A percentile compares a stretch with the other conserved stretches of the same genome.
phyloP scores from a whole-genome alignment of 1,140 invertebrate genomes.

The Cyrtorhinus lividipennis region DNA sequence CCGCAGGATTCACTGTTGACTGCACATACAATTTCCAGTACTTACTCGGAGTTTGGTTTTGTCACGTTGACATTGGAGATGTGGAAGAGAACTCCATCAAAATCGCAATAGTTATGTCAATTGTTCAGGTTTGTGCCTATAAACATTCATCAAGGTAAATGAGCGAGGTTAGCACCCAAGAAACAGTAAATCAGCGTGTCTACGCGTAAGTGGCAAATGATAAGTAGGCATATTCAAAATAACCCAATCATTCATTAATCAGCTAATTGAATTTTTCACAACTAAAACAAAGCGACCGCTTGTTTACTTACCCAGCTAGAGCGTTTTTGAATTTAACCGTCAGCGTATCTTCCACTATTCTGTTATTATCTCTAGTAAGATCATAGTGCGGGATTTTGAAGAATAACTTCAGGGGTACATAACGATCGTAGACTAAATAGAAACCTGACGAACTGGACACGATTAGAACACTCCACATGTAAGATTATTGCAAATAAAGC shows the following conservation, averaged over 20 bases:
- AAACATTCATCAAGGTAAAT: no score
- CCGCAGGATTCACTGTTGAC: no score
- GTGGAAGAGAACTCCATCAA: conserved; percentile 97
- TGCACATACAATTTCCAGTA: no score
- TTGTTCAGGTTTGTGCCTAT: conserved; percentile 84
- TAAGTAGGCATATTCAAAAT: no score
- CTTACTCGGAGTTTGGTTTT: conserved; percentile 93
- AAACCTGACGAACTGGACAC: neutral
- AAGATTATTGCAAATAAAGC: neutral
- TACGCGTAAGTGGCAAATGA: neutral
- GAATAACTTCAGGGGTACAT: neutral
- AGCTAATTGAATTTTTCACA: no score
- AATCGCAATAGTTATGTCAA: conserved; percentile 92
- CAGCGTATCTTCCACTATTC: conserved; percentile 91
- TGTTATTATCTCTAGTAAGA: conserved; percentile 98
- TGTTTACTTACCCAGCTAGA: conserved; percentile 65
- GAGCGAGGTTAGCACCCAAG: conserved; percentile 16
- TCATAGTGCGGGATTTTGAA: conserved; percentile 46
- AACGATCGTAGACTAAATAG: neutral
- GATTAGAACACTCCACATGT: neutral
- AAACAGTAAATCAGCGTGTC: conserved; percentile 15
- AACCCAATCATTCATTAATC: no score
- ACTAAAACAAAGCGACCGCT: neutral
- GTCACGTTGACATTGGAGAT: conserved; percentile 92
- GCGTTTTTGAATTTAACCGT: conserved; percentile 90